phyloP scores from a whole-genome alignment of 2,797 vertebrate species.

The Cynodonichthys magdalenae region DNA sequence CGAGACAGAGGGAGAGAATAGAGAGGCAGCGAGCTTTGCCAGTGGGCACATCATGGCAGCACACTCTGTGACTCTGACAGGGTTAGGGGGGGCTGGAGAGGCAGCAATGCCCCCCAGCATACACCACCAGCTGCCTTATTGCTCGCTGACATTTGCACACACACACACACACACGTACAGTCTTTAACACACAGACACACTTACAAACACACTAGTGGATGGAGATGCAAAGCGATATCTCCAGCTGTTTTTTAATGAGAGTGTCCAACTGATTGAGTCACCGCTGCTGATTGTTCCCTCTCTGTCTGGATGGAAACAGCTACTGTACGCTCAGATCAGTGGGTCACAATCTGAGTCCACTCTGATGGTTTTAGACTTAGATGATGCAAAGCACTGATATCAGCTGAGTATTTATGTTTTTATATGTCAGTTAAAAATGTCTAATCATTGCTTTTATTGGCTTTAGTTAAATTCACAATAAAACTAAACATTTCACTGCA shows the following conservation, averaged over 20 bases:
- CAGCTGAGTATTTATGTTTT: not conserved
- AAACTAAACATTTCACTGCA: not conserved
- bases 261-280: constrained; percentile 72
- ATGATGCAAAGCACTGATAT: not conserved
- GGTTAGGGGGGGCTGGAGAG: constrained; percentile 57
- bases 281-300: constrained; percentile 57
- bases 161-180: constrained; percentile 41
- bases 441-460: not conserved
- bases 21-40: constrained; percentile 63
- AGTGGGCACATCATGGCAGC: constrained; percentile 83
- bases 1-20: constrained; percentile 60
- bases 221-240: constrained; percentile 78
- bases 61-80: constrained; percentile 83
- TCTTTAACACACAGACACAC: constrained; percentile 31
- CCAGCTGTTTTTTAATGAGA: constrained; percentile 83
- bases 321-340: constrained; percentile 20
- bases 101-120: constrained; percentile 78
- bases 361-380: constrained; percentile 3
- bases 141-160: constrained; percentile 81
- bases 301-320: constrained; percentile 29
- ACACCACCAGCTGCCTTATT: constrained; percentile 79
- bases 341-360: constrained; percentile 13
- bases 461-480: not conserved
- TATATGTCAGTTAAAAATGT: too few relatives aligned
- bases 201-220: constrained; percentile 63